Evolutionary conservation across 2,797 vertebrate genomes (phyloP), one percentile per base, ranked within the genome.

Genomic region (Novumbra hubbsi): DNA sequence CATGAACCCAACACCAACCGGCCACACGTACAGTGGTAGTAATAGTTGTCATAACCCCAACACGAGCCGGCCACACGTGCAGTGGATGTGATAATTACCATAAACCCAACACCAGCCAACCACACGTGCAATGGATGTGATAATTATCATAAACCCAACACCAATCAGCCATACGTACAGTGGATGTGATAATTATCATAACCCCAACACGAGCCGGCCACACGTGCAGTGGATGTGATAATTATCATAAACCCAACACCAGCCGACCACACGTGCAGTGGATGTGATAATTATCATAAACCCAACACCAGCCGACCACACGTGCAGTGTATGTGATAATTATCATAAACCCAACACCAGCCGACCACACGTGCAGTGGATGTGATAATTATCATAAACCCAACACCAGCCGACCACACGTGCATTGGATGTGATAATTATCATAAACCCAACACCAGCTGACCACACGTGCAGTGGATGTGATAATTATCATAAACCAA

Each of bases 21-120:
- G 28, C 21, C 16, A 21, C 69, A 62, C 28, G 63, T 34, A 30
- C 64, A 55, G 21, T 27, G 7, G 48, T 62, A 49, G 12, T 45
- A 30, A 73, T 75, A 62, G 64, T 77, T 41, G 30, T 71, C 45
- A 63, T 27, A 41, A 75, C 32, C 68, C 24, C n/a, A n/a, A n/a
- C n/a, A n/a, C n/a, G n/a, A n/a, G n/a, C n/a, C n/a, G n/a, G n/a
- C n/a, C n/a, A n/a, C n/a, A 62, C 28, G 63, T 34, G 41, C 64
- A 55, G 21, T 27, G 7, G 48, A 66, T 57, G 12, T 45, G 41
- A 73, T 75, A 62, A 68, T 77, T 41, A 38, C 68, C 45, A 63
- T 27, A 41, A 75, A 32, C 68, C 24, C n/a, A n/a, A n/a, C n/a
- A n/a, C n/a, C n/a, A n/a, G n/a, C n/a, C n/a, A n/a, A n/a, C n/a